Conservation (phyloP, 1,140 invertebrate genomes). For the Amyelois transitella region DNA sequence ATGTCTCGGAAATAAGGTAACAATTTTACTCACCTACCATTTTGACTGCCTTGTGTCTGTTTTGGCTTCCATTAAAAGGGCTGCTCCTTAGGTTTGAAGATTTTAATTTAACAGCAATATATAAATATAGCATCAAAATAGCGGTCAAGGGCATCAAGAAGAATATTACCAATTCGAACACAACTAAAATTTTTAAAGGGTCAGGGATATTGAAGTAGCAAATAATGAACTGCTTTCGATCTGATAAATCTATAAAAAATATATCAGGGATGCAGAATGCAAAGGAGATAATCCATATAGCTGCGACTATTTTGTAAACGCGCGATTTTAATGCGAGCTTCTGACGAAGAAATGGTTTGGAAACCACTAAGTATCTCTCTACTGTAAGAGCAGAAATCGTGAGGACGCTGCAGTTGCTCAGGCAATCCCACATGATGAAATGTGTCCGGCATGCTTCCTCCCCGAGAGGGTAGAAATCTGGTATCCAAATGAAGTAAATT, state of each 20-base stretch:
- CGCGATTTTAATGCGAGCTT: slow-evolving; percentile 87
- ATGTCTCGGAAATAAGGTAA: neutral
- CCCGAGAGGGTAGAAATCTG: slow-evolving; percentile 89
- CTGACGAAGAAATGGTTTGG: slow-evolving; percentile 83
- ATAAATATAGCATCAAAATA: slow-evolving; percentile 87
- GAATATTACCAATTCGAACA: slow-evolving; percentile 87
- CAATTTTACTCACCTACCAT: slow-evolving; percentile 72
- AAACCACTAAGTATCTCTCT: slow-evolving; percentile 86
- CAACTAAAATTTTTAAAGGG: slow-evolving; percentile 80
- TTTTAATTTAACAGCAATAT: slow-evolving; percentile 85
- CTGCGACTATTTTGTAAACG: slow-evolving; percentile 81
- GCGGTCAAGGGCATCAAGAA: slow-evolving; percentile 89
- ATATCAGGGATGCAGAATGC: slow-evolving; percentile 86
- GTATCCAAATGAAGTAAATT: slow-evolving; percentile 89
- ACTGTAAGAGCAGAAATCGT: slow-evolving; percentile 88
- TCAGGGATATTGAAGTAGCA: slow-evolving; percentile 71
- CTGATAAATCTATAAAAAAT: slow-evolving; percentile 79
- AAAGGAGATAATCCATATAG: slow-evolving; percentile 82
- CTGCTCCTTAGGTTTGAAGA: slow-evolving; percentile 74
- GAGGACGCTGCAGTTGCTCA: slow-evolving; percentile 94
- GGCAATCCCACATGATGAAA: slow-evolving; percentile 88
- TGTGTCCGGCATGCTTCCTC: slow-evolving; percentile 89
- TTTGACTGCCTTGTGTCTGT: slow-evolving; percentile 73
- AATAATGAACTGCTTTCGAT: slow-evolving; percentile 65
- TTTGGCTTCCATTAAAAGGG: slow-evolving; percentile 51